These are phyloP conservation scores for Eulimnadia texana DNA, from an alignment of 1,140 invertebrate species.

Conservation along the genomic window DNA sequence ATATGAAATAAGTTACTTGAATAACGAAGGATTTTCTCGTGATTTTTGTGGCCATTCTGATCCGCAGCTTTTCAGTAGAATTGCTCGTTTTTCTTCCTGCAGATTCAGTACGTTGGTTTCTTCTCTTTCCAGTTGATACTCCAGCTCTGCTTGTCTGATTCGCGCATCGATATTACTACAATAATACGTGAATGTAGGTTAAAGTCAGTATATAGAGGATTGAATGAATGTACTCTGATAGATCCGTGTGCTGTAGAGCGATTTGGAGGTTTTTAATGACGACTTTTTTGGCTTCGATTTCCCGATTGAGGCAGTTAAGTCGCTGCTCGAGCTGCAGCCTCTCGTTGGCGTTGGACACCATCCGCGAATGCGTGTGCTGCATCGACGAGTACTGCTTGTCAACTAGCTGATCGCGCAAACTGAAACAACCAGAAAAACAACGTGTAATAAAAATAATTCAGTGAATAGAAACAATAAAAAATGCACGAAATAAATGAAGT, in stretches of 20 bases:
- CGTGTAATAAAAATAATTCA: background rate
- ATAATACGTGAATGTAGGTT: too few relatives aligned
- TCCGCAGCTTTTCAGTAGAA: slow-evolving; percentile 25
- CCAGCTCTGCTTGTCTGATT: slow-evolving; percentile 75
- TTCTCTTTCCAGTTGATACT: slow-evolving; percentile 71
- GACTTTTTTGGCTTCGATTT: slow-evolving; percentile 52
- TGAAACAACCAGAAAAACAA: background rate
- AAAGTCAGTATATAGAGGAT: too few relatives aligned
- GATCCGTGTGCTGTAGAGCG: slow-evolving; percentile 55
- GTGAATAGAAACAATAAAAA: background rate
- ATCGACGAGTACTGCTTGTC: background rate
- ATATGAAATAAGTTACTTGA: background rate
- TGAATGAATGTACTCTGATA: slow-evolving; percentile 70
- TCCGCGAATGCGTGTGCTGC: background rate
- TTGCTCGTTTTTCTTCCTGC: slow-evolving; percentile 61
- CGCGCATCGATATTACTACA: slow-evolving; percentile 73
- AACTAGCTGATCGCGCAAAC: background rate
- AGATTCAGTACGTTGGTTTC: slow-evolving; percentile 69
- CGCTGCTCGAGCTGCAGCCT: slow-evolving; percentile 49
- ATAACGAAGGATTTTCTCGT: background rate
- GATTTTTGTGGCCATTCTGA: background rate
- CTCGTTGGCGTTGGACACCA: slow-evolving; percentile 24
- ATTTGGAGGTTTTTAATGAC: slow-evolving; percentile 59
- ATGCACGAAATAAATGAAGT: background rate
- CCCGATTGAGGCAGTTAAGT: slow-evolving; percentile 43